Base-by-base conservation (phyloP, 1,140 invertebrate species). In the Medauroidea extradentata region DNA sequence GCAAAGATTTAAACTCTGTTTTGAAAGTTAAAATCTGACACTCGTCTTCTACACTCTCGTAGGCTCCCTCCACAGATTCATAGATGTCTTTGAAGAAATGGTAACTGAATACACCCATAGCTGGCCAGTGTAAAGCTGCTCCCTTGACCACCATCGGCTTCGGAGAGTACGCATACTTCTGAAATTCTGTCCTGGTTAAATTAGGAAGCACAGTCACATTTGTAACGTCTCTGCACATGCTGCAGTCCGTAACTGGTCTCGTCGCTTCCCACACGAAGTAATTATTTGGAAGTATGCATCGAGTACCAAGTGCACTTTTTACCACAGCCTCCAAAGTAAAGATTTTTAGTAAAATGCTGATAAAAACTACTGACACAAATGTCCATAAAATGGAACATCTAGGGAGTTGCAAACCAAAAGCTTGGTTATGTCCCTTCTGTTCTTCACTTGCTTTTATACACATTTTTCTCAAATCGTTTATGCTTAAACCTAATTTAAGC, bases 21-120 rank as follows among this genome's bases (percentile, higher is more conserved):
- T 90, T 87, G 69, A 96, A 96, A 56, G 90, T 89, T 59, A 95
- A 84, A 74, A 96, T 96, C 70, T 95, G 92, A 68, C 94, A 96
- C 53, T 88, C 86, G 57, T 87, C 82, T 42, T 89, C 82, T 39
- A 86, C 73, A 63, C 82, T 85, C 60, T 82, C 82, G 70, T 88
- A 83, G 55, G 85, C 81, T 39, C 81, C 88, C 0, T 78, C 77
- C 43, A 82, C 82, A 43, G 74, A 72, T 27, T 83, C 78, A 73
- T 94, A 95, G 4, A 95, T 69, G 41, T 83, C 71, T 70, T 86
- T 86, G 57, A 95, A 91, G 72, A 85, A 90, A n/a, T 84, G 69
- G 71, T 84, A 87, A 73, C 78, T 84, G 67, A 94, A 90, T 1
- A 79, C 69, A 49, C 81, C 74, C 53, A 83, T 80, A 9, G 92